Evolutionary conservation across 2,797 vertebrate species (phyloP).

Genomic region (Macropus fuliginosus): DNA sequence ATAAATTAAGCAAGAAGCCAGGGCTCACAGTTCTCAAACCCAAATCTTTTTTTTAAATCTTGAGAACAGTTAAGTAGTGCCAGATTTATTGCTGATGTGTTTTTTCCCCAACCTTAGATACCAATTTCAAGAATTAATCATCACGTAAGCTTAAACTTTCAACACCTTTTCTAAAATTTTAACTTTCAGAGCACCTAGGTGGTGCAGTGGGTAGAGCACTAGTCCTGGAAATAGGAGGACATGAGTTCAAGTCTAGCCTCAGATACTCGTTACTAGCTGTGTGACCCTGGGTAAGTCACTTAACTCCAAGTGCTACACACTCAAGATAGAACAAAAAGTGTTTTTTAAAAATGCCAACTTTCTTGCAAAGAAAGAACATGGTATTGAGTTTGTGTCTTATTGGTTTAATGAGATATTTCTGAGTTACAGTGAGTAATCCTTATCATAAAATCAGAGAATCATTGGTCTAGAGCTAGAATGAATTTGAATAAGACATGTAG

Average conservation of each 20-base stretch:
- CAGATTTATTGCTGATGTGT: not conserved
- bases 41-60: conserved; percentile 39
- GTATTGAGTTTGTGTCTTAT: not conserved
- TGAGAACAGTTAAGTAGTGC: conserved; percentile 31
- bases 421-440: not conserved
- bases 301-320: no score
- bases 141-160: not conserved
- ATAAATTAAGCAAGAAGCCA: conserved; percentile 56
- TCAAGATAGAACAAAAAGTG: no score
- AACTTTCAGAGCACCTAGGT: not conserved
- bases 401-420: not conserved
- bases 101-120: not conserved
- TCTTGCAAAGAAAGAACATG: not conserved
- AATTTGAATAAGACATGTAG: not conserved
- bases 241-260: no score
- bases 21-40: conserved; percentile 28
- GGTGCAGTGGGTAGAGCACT: no score
- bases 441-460: not conserved
- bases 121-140: conserved; percentile 39
- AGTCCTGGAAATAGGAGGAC: no score
- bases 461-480: not conserved
- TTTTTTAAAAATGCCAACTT: not conserved
- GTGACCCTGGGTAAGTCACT: no score
- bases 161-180: not conserved
- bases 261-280: no score